A percentile compares a stretch with the other conserved stretches of the same genome.
Evolutionary conservation across 2,797 vertebrate species (phyloP).

Genomic region (Heliangelus exortis): DNA sequence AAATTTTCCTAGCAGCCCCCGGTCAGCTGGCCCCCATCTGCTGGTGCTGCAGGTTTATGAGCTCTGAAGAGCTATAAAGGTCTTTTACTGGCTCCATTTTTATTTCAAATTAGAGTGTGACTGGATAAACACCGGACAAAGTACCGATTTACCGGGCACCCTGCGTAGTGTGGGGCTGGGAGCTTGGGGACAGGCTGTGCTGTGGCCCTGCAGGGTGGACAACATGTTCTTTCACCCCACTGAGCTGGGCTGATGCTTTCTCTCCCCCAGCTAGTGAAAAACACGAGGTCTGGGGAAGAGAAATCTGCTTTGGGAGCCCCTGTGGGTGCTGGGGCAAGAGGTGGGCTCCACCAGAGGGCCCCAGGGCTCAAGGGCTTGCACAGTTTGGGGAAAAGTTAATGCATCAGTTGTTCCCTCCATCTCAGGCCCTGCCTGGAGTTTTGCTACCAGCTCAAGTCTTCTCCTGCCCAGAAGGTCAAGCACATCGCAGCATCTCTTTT

Average conservation of each 20-base stretch:
- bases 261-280: accelerated
- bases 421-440: accelerated
- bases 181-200: neutral
- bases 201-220: accelerated
- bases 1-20: constrained; percentile 58
- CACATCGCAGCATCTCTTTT: neutral
- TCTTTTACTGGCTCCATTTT: constrained; percentile 51
- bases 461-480: accelerated
- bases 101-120: constrained; percentile 54
- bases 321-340: accelerated
- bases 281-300: accelerated
- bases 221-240: accelerated
- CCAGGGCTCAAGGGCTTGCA: neutral
- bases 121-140: constrained; percentile 65
- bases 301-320: accelerated
- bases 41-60: constrained; percentile 43
- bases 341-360: neutral
- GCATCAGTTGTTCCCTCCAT: accelerated
- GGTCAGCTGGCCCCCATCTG: constrained; percentile 4
- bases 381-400: neutral
- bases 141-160: constrained; percentile 5
- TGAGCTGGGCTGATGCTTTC: neutral
- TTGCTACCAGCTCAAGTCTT: neutral
- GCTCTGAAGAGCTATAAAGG: constrained; percentile 65
- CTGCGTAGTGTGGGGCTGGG: neutral